Conservation (phyloP, 1,140 invertebrate species). For the Chrysomallon squamiferum region DNA sequence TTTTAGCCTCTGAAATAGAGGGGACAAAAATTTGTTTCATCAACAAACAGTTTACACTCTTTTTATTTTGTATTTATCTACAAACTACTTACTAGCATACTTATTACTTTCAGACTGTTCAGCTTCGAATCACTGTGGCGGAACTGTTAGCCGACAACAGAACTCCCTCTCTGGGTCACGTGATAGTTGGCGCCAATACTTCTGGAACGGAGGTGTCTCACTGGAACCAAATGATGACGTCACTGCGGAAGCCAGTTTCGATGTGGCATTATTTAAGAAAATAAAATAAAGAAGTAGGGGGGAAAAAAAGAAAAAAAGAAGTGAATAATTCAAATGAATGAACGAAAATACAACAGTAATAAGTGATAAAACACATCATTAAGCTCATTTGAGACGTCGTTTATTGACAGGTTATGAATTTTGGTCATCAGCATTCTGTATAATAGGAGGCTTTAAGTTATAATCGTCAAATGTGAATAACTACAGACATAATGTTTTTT, state of each 20-base stretch:
- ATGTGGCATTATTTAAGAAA: slow-evolving; percentile 80
- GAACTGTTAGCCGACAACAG: slow-evolving; percentile 87
- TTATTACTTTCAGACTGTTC: slow-evolving; percentile 52
- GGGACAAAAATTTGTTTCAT: too few relatives aligned
- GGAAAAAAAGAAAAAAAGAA: neutral
- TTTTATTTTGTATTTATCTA: too few relatives aligned
- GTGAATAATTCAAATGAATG: neutral
- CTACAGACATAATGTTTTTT: too few relatives aligned
- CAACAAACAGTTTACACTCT: too few relatives aligned
- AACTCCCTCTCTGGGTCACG: slow-evolving; percentile 85
- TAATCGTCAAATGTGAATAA: too few relatives aligned
- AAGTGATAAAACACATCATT: too few relatives aligned
- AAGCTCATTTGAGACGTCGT: too few relatives aligned
- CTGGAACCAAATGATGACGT: slow-evolving; percentile 89
- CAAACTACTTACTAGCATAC: too few relatives aligned
- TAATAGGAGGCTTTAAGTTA: too few relatives aligned
- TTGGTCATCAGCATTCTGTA: too few relatives aligned
- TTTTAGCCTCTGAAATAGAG: too few relatives aligned
- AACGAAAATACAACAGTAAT: neutral
- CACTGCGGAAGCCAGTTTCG: slow-evolving; percentile 82
- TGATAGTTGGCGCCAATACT: slow-evolving; percentile 79
- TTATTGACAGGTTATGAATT: too few relatives aligned
- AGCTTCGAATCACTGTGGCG: slow-evolving; percentile 77
- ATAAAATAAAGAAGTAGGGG: slow-evolving; percentile 12
- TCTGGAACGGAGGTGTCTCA: slow-evolving; percentile 86